phyloP scores from a whole-genome alignment of 2,113 vertebrate genomes.

The Odontesthes bonariensis region DNA sequence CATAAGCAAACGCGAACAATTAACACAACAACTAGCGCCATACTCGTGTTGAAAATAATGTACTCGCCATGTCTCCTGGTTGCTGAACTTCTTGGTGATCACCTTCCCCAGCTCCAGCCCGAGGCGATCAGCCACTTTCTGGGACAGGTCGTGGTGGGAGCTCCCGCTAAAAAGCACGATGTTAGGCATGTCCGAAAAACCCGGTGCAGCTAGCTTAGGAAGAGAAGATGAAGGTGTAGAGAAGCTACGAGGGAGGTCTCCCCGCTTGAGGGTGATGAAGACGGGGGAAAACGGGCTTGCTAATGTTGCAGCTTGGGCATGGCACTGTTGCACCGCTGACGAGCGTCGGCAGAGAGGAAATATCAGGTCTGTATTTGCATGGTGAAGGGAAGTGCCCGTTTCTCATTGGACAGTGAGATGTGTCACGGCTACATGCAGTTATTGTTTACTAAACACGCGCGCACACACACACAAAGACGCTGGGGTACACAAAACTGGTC shows the following conservation, averaged over 20 bases:
- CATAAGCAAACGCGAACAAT: not conserved
- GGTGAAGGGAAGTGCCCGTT: constrained; percentile 51
- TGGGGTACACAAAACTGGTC: not conserved
- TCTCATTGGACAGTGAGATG: constrained; percentile 39
- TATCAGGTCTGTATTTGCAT: not conserved
- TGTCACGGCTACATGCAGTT: not conserved
- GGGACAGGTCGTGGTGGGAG: constrained; percentile 86
- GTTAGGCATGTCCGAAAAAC: constrained; percentile 77
- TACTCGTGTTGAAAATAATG: fast-evolving
- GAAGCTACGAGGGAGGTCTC: not conserved
- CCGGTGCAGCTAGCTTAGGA: not conserved
- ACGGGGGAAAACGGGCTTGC: constrained; percentile 4
- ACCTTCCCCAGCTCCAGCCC: constrained; percentile 89
- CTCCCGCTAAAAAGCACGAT: constrained; percentile 87
- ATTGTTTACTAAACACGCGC: not conserved
- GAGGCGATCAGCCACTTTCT: constrained; percentile 84
- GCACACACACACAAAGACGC: not conserved
- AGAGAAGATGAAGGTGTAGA: not conserved
- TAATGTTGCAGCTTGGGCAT: constrained; percentile 66
- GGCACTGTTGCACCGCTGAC: constrained; percentile 30
- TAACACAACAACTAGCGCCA: not conserved
- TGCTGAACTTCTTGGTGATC: constrained; percentile 95
- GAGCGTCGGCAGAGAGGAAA: constrained; percentile 50
- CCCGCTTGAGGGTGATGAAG: constrained; percentile 37
- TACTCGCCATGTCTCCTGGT: constrained; percentile 90